These are phyloP conservation scores for Habrosyne pyritoides DNA, from an alignment of 2,888 invertebrate genomes.

Conservation along the genomic window DNA sequence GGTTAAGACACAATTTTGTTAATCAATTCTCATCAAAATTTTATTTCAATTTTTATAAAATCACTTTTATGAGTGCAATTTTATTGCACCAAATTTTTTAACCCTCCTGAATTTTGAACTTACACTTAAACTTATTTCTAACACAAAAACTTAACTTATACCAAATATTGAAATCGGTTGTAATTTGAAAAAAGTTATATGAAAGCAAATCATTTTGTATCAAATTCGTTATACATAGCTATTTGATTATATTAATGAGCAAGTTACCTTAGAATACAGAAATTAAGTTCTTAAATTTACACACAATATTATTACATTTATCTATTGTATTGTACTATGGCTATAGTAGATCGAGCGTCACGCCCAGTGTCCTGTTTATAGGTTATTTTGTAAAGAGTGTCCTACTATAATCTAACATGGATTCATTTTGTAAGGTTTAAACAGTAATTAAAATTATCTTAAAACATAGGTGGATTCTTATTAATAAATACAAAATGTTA, in stretches of 20 bases:
- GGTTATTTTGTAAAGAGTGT: not conserved
- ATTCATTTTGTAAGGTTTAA: not conserved
- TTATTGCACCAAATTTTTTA: not conserved
- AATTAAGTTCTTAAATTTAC: not conserved
- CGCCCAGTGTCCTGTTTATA: conserved; percentile 6
- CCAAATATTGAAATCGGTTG: not conserved
- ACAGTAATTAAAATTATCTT: not conserved
- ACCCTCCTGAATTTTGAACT: not conserved
- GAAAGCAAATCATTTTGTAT: not conserved
- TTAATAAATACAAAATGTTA: too few relatives aligned
- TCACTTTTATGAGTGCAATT: not conserved
- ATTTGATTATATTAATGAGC: not conserved
- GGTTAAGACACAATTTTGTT: not conserved
- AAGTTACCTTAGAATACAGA: not conserved
- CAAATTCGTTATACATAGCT: not conserved
- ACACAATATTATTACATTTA: conserved; percentile 19
- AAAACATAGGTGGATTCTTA: too few relatives aligned
- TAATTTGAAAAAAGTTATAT: not conserved
- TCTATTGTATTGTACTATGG: not conserved
- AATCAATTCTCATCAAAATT: not conserved
- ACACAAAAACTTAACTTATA: not conserved
- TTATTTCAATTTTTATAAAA: not conserved
- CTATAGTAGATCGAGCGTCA: conserved; percentile 11
- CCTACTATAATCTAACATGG: not conserved
- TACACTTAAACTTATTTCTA: not conserved